Evolutionary conservation across 2,888 invertebrate genomes (phyloP).

Genomic region (Tortricodes alternella): DNA sequence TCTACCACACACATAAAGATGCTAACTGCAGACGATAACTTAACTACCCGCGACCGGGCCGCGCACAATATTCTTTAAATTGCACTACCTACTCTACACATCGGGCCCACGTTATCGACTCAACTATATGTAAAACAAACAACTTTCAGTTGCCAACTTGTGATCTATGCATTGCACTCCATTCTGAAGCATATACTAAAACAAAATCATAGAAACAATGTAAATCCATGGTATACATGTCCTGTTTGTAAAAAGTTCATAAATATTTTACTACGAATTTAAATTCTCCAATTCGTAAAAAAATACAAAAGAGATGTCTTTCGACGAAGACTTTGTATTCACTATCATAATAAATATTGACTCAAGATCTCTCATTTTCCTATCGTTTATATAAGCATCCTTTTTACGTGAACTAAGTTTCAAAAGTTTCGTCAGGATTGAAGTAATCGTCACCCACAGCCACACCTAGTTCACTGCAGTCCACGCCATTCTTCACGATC

Average conservation of each 20-base stretch:
- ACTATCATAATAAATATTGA: slow-evolving; percentile 32
- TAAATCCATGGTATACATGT: slow-evolving; percentile 5
- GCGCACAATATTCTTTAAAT: slow-evolving; percentile 23
- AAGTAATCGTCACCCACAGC: slow-evolving; percentile 20
- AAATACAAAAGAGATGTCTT: slow-evolving; percentile 57
- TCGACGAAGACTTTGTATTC: slow-evolving; percentile 36
- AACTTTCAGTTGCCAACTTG: slow-evolving; percentile 38
- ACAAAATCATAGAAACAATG: slow-evolving; percentile 13
- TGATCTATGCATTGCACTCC: slow-evolving; percentile 27
- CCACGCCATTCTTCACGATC: slow-evolving; percentile 17
- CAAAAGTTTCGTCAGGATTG: slow-evolving; percentile 12
- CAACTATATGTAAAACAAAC: slow-evolving; percentile 30
- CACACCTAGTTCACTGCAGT: slow-evolving; percentile 27
- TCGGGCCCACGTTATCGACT: slow-evolving; percentile 25
- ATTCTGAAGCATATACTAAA: slow-evolving; percentile 18
- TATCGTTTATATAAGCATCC: slow-evolving; percentile 5
- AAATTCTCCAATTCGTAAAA: slow-evolving; percentile 51
- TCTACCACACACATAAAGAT: slow-evolving; percentile 39
- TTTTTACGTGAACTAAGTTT: slow-evolving; percentile 13
- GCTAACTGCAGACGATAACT: slow-evolving; percentile 34
- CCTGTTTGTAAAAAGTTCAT: slow-evolving; percentile 13
- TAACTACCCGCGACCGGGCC: slow-evolving; percentile 42
- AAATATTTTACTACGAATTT: slow-evolving; percentile 40
- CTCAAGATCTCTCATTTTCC: slow-evolving; percentile 31
- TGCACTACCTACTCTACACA: background rate